phyloP scores from a whole-genome alignment of 92 coral and sea anemone species.

The Phenganax subtilis region DNA sequence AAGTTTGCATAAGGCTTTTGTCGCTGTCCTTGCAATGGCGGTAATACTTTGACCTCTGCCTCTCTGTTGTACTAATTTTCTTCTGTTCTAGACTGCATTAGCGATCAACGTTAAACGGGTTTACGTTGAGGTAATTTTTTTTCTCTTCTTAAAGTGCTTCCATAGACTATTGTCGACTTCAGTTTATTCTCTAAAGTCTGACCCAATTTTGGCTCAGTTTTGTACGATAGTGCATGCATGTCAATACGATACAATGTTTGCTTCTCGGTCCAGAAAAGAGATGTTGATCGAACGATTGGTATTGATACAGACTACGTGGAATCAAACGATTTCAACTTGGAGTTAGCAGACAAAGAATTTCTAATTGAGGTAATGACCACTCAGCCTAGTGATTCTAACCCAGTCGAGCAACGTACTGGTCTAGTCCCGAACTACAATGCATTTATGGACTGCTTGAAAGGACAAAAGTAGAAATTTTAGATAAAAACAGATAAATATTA shows the following conservation, averaged over 20 bases:
- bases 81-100: slow-evolving; percentile 68
- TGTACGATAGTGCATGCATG: background rate
- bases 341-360: slow-evolving; percentile 67
- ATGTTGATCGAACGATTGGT: slow-evolving; percentile 92
- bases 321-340: slow-evolving; percentile 85
- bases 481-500: background rate
- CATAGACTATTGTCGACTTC: too few relatives aligned
- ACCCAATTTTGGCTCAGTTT: too few relatives aligned
- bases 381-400: too few relatives aligned
- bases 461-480: background rate
- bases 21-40: background rate
- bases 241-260: background rate
- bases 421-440: too few relatives aligned
- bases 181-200: too few relatives aligned
- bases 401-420: too few relatives aligned
- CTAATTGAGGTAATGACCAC: slow-evolving; percentile 66
- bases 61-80: background rate
- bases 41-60: background rate
- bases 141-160: background rate
- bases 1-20: background rate
- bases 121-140: slow-evolving; percentile 79
- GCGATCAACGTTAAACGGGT: slow-evolving; percentile 96
- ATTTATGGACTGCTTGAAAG: too few relatives aligned
- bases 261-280: slow-evolving; percentile 53
- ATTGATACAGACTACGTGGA: slow-evolving; percentile 94